These are phyloP conservation scores for Beris morrisii DNA, from an alignment of 2,888 invertebrate species.

Conservation along the genomic window DNA sequence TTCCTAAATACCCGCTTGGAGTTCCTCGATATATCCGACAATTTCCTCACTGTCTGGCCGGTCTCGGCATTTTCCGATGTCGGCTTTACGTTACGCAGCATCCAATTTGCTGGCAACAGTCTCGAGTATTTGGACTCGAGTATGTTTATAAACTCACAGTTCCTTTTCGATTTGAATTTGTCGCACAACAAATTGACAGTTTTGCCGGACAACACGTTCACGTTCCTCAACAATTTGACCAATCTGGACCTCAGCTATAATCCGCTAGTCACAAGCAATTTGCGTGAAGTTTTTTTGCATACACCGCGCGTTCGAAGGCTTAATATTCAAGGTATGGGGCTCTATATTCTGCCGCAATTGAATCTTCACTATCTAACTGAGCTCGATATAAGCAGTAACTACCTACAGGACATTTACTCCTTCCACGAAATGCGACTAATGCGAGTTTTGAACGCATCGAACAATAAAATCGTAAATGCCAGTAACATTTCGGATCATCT, in stretches of 20 bases:
- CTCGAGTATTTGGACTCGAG: conserved; percentile 86
- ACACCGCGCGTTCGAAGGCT: conserved; percentile 78
- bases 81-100: conserved; percentile 74
- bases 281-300: conserved; percentile 85
- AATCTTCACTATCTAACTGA: conserved; percentile 76
- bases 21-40: conserved; percentile 76
- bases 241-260: conserved; percentile 80
- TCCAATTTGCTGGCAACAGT: conserved; percentile 77
- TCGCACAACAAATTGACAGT: conserved; percentile 81
- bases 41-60: conserved; percentile 78
- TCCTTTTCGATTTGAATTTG: conserved; percentile 74
- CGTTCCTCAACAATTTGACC: conserved; percentile 75
- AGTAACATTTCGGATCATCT: conserved; percentile 75
- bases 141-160: conserved; percentile 81
- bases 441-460: conserved; percentile 72
- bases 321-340: conserved; percentile 74
- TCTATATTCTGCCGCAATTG: conserved; percentile 74
- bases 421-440: conserved; percentile 71
- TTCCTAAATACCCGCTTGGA: conserved; percentile 80
- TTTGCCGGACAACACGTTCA: conserved; percentile 86
- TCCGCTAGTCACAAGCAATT: conserved; percentile 78
- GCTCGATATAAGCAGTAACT: conserved; percentile 79
- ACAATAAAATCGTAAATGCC: conserved; percentile 74
- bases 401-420: conserved; percentile 70
- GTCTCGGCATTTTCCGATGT: conserved; percentile 76